Evolutionary conservation across 2,888 invertebrate genomes (phyloP).

Genomic region (Isotomurus palustris): DNA sequence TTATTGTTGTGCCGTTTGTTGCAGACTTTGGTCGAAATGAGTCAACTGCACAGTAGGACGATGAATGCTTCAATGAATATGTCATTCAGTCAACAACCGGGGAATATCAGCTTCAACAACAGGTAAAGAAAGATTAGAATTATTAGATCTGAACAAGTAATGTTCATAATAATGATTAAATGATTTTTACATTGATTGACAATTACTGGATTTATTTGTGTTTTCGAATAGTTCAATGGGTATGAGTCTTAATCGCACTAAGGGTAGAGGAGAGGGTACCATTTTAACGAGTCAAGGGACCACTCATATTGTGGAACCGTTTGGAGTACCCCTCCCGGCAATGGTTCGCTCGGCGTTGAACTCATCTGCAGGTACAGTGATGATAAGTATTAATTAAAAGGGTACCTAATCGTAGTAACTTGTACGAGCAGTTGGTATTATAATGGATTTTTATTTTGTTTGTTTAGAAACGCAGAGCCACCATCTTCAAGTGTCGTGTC

Average conservation of each 20-base stretch:
- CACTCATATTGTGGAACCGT: conserved; percentile 15
- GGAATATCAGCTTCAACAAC: too few species aligned
- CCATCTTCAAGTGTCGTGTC: conserved; percentile 55
- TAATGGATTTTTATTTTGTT: background rate
- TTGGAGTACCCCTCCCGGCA: conserved; percentile 21
- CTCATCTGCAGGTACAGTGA: background rate
- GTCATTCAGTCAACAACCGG: too few species aligned
- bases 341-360: conserved; percentile 30
- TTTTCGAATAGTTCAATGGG: background rate
- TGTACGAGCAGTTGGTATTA: background rate
- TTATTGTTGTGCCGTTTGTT: too few species aligned
- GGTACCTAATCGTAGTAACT: background rate
- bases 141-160: background rate
- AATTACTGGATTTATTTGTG: background rate
- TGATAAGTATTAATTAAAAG: conserved; percentile 5
- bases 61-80: too few species aligned
- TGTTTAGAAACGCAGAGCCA: conserved; percentile 2
- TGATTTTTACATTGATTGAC: background rate
- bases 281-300: background rate
- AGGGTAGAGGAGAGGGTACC: background rate
- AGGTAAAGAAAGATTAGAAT: conserved; percentile 10
- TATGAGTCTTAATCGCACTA: conserved; percentile 1
- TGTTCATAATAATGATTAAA: background rate
- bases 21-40: too few species aligned
- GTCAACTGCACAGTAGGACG: too few species aligned